Conservation (phyloP, 2,888 invertebrate species). For the Heteropelma amictum region DNA sequence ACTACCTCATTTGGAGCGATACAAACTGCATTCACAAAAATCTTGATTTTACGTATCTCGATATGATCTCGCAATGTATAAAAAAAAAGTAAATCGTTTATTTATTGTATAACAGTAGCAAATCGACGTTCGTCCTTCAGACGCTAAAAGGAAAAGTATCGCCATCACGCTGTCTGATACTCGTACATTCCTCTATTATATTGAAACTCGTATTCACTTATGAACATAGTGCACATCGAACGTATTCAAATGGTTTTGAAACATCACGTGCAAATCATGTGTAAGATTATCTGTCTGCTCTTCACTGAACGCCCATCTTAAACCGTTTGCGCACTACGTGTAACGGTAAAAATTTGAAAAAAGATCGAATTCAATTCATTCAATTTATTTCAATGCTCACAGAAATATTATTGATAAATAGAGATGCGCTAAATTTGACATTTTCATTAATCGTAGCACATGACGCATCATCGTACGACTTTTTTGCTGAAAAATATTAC, state of each 20-base stretch:
- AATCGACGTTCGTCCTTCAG: background rate
- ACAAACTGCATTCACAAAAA: conserved; percentile 51
- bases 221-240: background rate
- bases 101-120: conserved; percentile 25
- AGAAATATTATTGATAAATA: too few relatives aligned
- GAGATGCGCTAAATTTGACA: too few relatives aligned
- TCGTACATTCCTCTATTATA: conserved; percentile 46
- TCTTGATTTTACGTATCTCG: conserved; percentile 30
- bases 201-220: conserved; percentile 16
- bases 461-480: too few relatives aligned
- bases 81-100: conserved; percentile 23
- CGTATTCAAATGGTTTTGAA: background rate
- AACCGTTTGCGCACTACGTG: too few relatives aligned
- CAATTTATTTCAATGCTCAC: too few relatives aligned
- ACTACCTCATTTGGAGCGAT: conserved; percentile 79
- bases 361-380: too few relatives aligned
- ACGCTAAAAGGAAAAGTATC: background rate
- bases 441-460: too few relatives aligned
- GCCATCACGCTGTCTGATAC: background rate
- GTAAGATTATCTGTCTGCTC: too few relatives aligned
- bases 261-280: background rate
- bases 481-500: too few relatives aligned
- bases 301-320: too few relatives aligned
- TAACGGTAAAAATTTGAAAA: too few relatives aligned
- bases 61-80: background rate